Evolutionary conservation across 2,888 invertebrate species (phyloP).

Genomic region (Trichacis sp.): DNA sequence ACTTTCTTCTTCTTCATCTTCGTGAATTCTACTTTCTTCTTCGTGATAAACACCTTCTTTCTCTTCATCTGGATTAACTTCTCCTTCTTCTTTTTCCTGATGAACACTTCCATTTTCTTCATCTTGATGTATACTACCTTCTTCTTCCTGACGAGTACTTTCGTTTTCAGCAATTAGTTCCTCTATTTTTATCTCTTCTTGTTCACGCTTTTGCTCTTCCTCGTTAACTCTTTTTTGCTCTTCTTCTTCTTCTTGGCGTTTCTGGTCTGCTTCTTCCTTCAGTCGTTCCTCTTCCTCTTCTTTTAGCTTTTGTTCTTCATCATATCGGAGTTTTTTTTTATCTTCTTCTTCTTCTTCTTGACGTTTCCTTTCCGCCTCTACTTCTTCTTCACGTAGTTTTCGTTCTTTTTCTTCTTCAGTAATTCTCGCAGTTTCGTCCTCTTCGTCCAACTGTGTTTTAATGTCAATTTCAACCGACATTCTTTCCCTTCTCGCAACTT

Average conservation of each 20-base stretch:
- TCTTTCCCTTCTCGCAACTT: slow-evolving; percentile 6
- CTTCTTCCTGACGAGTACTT: neutral
- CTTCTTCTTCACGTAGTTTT: slow-evolving; percentile 5
- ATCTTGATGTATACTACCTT: slow-evolving; percentile 7
- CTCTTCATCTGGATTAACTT: too few species aligned
- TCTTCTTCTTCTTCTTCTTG: slow-evolving; percentile 9
- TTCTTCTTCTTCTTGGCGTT: slow-evolving; percentile 4
- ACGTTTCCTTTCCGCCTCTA: slow-evolving; percentile 9
- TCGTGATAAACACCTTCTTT: too few species aligned
- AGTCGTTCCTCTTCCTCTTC: neutral
- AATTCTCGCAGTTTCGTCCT: slow-evolving; percentile 9
- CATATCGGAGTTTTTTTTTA: slow-evolving; percentile 2
- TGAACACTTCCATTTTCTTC: slow-evolving; percentile 5
- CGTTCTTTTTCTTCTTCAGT: slow-evolving; percentile 34
- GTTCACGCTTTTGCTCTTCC: slow-evolving; percentile 10
- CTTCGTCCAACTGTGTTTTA: slow-evolving; percentile 13
- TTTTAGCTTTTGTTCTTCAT: neutral
- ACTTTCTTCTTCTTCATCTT: too few species aligned
- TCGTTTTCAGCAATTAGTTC: slow-evolving; percentile 14
- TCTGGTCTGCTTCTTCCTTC: slow-evolving; percentile 11
- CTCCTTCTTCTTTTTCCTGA: too few species aligned
- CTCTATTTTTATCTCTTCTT: neutral
- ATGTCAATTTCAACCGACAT: slow-evolving; percentile 22
- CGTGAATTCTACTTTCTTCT: too few species aligned
- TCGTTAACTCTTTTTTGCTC: slow-evolving; percentile 4